Base-by-base conservation (phyloP, 2,888 invertebrate species). In the Autographa pulchrina region DNA sequence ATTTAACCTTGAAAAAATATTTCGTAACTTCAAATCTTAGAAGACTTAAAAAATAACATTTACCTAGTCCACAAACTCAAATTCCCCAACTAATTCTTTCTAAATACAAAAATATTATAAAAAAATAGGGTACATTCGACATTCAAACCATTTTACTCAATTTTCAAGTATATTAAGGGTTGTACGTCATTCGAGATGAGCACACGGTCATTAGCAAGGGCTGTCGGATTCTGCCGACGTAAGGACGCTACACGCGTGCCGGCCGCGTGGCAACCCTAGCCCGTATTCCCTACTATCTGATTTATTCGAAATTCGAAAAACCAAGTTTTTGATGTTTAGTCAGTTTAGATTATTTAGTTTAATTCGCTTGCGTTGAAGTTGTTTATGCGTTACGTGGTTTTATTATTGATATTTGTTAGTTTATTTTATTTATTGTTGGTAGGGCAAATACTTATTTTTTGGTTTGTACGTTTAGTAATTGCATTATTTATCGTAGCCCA, bases 271-370 rank as follows among this genome's bases (percentile, higher is more conserved):
- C 31, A 35, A 62, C 70, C 78, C 83, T 79, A 86, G 78, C 87
- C 86, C 83, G 86, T 93, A 93, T 94, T 95, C 94, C 93, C 90
- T 93, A 92, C 92, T 95, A 93, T 93, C 88, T 93, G 48, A 92
- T 92, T 91, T 91, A 91, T 92, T 91, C 82, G 83, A 66, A 75
- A 48, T 48, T 74, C 79, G 78, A 81, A 72, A 72, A 72, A 60
- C 52, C 38, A 61, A 52, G 35, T 81, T 64, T 81, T 82, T 80
- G 82, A 82, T 83, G 71, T 71, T 72, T 84, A 77, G 61, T 81
- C 61, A n/a, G 66, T 1, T 74, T 56, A n/a, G n/a, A n/a, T n/a
- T n/a, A n/a, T n/a, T n/a, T n/a, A 69, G 54, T 79, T 79, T 73
- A 61, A n/a, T 43, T 16, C 0, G 20, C 62, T 73, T 76, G 68